A percentile compares a stretch with the other conserved stretches of the same genome.
phyloP scores from a whole-genome alignment of 1,140 invertebrate genomes.

The Meloidogyne floridensis region DNA sequence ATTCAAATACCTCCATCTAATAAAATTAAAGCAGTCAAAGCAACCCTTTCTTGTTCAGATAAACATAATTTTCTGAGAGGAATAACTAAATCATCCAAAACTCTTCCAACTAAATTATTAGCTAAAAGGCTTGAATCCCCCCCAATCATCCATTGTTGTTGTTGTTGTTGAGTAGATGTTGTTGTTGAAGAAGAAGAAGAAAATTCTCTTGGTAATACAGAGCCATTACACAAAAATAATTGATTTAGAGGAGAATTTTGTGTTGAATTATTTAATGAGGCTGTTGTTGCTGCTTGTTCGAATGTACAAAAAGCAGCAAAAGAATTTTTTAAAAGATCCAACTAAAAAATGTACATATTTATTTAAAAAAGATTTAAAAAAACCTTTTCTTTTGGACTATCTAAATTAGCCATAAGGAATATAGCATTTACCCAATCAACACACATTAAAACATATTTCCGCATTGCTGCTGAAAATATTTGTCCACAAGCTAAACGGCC shows the following conservation, averaged over 20 bases:
- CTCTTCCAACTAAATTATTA: slow-evolving; percentile 51
- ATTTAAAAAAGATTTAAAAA: not conserved
- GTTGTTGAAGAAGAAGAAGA: slow-evolving; percentile 39
- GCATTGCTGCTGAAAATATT: slow-evolving; percentile 55
- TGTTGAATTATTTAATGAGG: slow-evolving; percentile 11
- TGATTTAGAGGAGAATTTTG: not conserved
- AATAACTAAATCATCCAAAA: slow-evolving; percentile 51
- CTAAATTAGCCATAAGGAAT: slow-evolving; percentile 50
- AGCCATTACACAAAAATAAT: not conserved
- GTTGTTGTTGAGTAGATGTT: slow-evolving; percentile 39
- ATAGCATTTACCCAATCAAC: slow-evolving; percentile 62
- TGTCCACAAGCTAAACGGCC: slow-evolving; percentile 35
- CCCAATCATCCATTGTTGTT: slow-evolving; percentile 43
- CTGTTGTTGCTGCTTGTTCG: slow-evolving; percentile 55
- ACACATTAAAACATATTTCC: slow-evolving; percentile 52
- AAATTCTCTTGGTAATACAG: slow-evolving; percentile 38
- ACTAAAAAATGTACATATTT: no score
- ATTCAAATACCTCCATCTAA: slow-evolving; percentile 41
- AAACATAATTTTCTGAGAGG: slow-evolving; percentile 47
- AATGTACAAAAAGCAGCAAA: slow-evolving; percentile 61
- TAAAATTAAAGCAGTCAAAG: slow-evolving; percentile 50
- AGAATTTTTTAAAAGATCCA: slow-evolving; percentile 52
- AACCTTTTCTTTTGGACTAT: slow-evolving; percentile 53
- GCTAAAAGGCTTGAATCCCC: slow-evolving; percentile 45
- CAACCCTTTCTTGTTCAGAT: slow-evolving; percentile 45